Evolutionary conservation across 1,140 invertebrate species (phyloP), one percentile per base, ranked within the genome.

Genomic region (Ostrea denselamellosa): DNA sequence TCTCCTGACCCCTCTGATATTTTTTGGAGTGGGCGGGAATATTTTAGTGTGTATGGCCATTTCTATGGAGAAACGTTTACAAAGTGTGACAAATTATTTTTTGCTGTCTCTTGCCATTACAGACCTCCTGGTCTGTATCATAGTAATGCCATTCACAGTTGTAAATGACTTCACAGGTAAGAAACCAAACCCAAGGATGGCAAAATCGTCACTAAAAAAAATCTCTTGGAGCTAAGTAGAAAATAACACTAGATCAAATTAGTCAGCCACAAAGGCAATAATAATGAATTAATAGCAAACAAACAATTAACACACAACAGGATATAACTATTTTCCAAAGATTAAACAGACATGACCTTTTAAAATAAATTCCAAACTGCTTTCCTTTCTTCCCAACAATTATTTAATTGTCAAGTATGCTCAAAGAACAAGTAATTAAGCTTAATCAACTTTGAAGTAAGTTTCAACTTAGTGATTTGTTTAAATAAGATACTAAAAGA

Each of bases 11-110:
- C 92, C 92, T 0, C 88, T 94, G 22, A 93, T 93, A 68, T 82
- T 94, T n/a, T 94, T 93, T 88, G 94, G 94, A 71, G 89, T 94
- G 81, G 97, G 97, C n/a, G 98, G 98, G 28, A 99, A 99, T 95
- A 97, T 99, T 56, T 96, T 99, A 89, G 98, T 99, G 81, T 99
- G 98, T 95, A 96, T 99, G 91, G 98, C 98, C 56, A 99, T 99
- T 92, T 98, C 98, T 95, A 98, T 98, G 68, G 98, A 99, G 95
- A 96, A 98, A 71, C 97, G 97, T 12, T 96, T 99, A 87, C 96
- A 98, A 92, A 96, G 98, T 92, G 98, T 99, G 91, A 98, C 98
- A 83, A 99, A 99, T 95, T 96, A 99, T 89, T 99, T 99, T 95
- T 96, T 99, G 91, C 98, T 98, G 44, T 99, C 98, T 10, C 95